These are phyloP conservation scores for Drosophila lacertosa DNA, from an alignment of 1,140 invertebrate genomes.

Conservation along the genomic window DNA sequence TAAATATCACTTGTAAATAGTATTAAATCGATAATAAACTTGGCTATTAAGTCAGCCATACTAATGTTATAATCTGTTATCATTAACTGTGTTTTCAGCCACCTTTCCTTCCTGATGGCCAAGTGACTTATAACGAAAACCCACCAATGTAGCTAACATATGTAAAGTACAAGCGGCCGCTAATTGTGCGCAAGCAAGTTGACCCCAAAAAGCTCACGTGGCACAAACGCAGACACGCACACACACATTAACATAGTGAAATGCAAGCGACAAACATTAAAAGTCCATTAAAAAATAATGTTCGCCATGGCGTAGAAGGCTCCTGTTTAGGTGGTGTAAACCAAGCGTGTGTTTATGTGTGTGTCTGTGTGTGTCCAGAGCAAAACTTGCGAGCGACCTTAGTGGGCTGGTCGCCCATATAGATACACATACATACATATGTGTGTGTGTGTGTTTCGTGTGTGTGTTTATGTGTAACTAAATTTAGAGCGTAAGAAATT, in stretches of 20 bases:
- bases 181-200: conserved; percentile 61
- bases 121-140: conserved; percentile 39
- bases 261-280: conserved; percentile 74
- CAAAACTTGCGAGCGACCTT: conserved; percentile 41
- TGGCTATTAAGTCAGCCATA: too few relatives aligned
- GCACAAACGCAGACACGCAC: conserved; percentile 31
- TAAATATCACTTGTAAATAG: too few relatives aligned
- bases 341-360: conserved; percentile 2
- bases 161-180: conserved; percentile 62
- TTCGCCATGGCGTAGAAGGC: conserved; percentile 49
- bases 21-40: too few relatives aligned
- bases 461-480: conserved; percentile 30
- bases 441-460: conserved; percentile 22
- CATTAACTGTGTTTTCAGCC: too few relatives aligned
- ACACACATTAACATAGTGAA: conserved; percentile 23
- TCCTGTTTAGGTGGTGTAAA: conserved; percentile 57
- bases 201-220: conserved; percentile 59
- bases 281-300: conserved; percentile 81
- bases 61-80: too few relatives aligned
- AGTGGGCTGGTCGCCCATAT: conserved; percentile 22
- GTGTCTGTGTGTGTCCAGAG: conserved; percentile 27
- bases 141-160: conserved; percentile 63
- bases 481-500: conserved; percentile 70
- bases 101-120: background rate
- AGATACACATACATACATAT: conserved; percentile 8